phyloP scores from a whole-genome alignment of 1,140 invertebrate species.

The Cyclargus thomasi region DNA sequence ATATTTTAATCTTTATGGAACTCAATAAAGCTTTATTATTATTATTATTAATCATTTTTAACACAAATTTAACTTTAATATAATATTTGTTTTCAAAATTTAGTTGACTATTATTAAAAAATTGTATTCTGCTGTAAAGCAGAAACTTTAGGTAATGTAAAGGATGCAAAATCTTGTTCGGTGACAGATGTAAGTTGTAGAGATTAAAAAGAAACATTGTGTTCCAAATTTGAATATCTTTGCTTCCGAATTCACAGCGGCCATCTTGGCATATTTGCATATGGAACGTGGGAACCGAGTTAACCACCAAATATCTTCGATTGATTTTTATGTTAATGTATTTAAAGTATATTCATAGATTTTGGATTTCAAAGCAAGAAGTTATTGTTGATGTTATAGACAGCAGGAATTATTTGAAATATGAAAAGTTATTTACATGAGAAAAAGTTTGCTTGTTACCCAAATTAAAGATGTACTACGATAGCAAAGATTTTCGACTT shows the following conservation, averaged over 20 bases:
- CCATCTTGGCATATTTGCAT: conserved; percentile 43
- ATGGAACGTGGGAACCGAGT: conserved; percentile 41
- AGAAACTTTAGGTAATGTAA: too few species aligned
- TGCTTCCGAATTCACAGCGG: conserved; percentile 43
- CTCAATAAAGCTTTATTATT: too few species aligned
- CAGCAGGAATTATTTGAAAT: neutral
- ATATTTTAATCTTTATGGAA: too few species aligned
- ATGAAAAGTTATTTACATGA: neutral
- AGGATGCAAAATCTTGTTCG: neutral
- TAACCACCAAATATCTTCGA: conserved; percentile 34
- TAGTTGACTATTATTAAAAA: too few species aligned
- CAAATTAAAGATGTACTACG: too few species aligned
- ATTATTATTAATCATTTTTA: too few species aligned
- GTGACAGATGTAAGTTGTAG: conserved; percentile 3
- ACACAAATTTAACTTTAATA: too few species aligned
- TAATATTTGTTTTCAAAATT: too few species aligned
- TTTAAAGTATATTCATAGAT: conserved; percentile 31
- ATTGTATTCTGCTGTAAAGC: too few species aligned
- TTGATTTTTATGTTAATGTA: conserved; percentile 35
- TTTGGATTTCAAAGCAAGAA: conserved; percentile 12
- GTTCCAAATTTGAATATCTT: conserved; percentile 49
- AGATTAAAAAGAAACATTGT: conserved; percentile 27
- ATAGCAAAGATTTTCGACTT: too few species aligned
- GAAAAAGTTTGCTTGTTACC: too few species aligned
- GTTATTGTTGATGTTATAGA: conserved; percentile 23